Percentiles rank a stretch among this genome's conserved stretches.
Conservation (phyloP, 2,113 vertebrate species). For the Dascyllus trimaculatus region DNA sequence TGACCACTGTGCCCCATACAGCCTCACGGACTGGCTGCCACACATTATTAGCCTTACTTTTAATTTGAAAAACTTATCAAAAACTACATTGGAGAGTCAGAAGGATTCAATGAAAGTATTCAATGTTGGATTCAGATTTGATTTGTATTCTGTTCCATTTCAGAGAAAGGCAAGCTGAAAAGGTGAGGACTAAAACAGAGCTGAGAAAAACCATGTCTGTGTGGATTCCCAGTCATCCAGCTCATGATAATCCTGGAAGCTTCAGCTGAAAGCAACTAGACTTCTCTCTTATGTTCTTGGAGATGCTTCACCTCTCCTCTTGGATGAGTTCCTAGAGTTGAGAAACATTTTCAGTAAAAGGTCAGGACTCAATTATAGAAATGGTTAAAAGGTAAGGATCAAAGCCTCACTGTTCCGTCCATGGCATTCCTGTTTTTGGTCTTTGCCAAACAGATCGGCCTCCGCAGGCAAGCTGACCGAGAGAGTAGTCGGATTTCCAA, state of each 20-base stretch:
- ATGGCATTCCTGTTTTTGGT: conserved; percentile 37
- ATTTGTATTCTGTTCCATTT: neutral
- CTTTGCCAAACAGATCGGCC: conserved; percentile 60
- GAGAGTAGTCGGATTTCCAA: conserved; percentile 44
- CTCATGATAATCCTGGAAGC: no score
- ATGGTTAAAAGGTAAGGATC: conserved; percentile 52
- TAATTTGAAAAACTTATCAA: neutral
- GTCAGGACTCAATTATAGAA: conserved; percentile 53
- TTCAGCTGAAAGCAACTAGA: no score
- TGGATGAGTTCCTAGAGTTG: neutral
- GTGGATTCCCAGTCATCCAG: no score
- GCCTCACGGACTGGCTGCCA: no score
- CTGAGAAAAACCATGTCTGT: neutral
- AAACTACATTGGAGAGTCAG: neutral
- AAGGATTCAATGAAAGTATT: neutral
- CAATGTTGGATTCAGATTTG: neutral
- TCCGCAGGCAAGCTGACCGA: conserved; percentile 55
- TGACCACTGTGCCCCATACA: neutral
- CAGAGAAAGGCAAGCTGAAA: neutral
- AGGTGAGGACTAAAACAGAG: neutral
- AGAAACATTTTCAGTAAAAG: conserved; percentile 45
- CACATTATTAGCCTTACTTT: neutral
- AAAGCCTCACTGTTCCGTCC: conserved; percentile 61
- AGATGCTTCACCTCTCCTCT: no score
- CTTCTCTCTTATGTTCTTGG: no score